Conservation (phyloP, 2,888 invertebrate genomes). For the Masnerella sp. region DNA sequence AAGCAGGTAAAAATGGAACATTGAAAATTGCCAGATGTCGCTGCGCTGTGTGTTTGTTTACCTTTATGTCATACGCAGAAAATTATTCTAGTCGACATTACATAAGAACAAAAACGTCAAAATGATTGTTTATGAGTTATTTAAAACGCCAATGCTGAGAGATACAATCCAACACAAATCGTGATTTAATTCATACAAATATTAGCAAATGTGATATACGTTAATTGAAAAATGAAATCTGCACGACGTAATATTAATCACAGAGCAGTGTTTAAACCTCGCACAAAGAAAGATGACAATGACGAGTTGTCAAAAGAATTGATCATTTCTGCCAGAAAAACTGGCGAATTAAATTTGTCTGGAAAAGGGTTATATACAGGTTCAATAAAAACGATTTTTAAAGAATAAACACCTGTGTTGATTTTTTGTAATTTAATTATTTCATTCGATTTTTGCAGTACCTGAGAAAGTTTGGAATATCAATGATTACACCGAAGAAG, state of each 20-base stretch:
- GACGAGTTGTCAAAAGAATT: conserved; percentile 83
- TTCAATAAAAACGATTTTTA: conserved; percentile 68
- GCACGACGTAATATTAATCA: conserved; percentile 46
- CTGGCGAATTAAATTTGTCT: conserved; percentile 88
- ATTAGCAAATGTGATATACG: too few species aligned
- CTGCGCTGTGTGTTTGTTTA: too few species aligned
- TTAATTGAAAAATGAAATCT: conserved; percentile 28
- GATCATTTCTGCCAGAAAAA: conserved; percentile 88
- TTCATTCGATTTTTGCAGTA: conserved; percentile 78
- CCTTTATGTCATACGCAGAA: too few species aligned
- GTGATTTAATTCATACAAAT: too few species aligned
- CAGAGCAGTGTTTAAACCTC: conserved; percentile 83
- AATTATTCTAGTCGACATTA: too few species aligned
- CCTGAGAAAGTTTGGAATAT: conserved; percentile 87
- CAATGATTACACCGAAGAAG: conserved; percentile 83
- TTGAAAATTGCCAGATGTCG: too few species aligned
- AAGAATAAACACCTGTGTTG: not conserved
- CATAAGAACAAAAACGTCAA: too few species aligned
- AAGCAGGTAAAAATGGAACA: too few species aligned
- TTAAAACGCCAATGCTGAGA: too few species aligned
- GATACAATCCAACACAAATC: too few species aligned
- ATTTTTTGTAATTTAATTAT: not conserved
- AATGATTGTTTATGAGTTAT: too few species aligned
- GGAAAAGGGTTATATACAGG: conserved; percentile 86
- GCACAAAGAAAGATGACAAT: conserved; percentile 85